phyloP scores from a whole-genome alignment of 2,797 vertebrate genomes.

The Fringilla coelebs region DNA sequence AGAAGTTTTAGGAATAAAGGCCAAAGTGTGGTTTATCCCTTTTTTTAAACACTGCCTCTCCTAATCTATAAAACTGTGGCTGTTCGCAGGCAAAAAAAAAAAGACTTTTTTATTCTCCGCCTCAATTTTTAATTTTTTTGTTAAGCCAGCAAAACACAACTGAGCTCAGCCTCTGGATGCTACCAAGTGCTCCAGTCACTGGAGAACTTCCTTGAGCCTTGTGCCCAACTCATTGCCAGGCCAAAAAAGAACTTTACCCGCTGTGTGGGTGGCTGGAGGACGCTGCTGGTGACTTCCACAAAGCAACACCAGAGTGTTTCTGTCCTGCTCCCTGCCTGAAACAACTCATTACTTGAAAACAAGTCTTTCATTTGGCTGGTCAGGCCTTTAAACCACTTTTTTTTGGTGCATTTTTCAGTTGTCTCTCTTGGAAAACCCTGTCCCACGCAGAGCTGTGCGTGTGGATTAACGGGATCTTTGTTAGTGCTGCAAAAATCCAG shows the following conservation, averaged over 20 bases:
- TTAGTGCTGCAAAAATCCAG: too few species aligned
- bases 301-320: accelerated
- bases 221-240: accelerated
- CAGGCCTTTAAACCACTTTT: neutral
- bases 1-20: neutral
- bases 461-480: too few species aligned
- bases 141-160: neutral
- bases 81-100: neutral
- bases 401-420: neutral
- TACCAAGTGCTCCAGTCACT: neutral
- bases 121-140: neutral
- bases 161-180: neutral
- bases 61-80: neutral
- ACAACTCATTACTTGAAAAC: neutral
- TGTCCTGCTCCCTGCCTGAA: neutral
- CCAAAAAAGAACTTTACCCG: neutral
- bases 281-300: neutral
- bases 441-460: too few species aligned
- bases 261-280: neutral
- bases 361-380: neutral
- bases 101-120: accelerated
- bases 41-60: neutral
- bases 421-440: too few species aligned
- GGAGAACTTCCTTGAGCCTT: neutral
- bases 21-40: neutral